Evolutionary conservation across 1,140 invertebrate genomes (phyloP), one percentile per base, ranked within the genome.

Genomic region (Phthorimaea operculella): DNA sequence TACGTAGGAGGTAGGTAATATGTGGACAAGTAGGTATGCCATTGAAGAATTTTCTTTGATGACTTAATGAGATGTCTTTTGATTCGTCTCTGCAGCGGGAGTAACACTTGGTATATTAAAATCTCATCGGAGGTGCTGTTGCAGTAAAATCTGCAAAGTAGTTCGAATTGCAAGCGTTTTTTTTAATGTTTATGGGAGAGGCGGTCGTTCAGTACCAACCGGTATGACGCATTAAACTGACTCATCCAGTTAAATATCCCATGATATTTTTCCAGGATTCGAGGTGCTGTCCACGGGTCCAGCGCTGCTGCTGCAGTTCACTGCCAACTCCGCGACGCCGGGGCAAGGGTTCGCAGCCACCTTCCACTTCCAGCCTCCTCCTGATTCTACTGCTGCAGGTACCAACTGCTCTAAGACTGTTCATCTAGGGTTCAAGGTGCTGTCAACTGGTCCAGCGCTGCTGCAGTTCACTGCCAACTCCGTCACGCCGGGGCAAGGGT

Each of bases 381-480:
- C 89, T 51, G 90, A 91, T 67, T 88, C 86, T 5, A 85, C 81
- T 3, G 81, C 81, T 33, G 79, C 81, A 59, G 79, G 79, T 81
- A 58, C 36, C 36, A 12, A 28, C 21, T 4, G 21, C 21, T 28
- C 6, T 28, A 4, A 4, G 21, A 28, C 21, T 28, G n/a, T n/a
- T n/a, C n/a, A n/a, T 67, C 4, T 70, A 83, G 80, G 79, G 7
- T 82, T 75, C 53, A 92, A 94, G 68, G 88, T 96, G 21, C 86
- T 95, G 18, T 95, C 93, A 42, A 93, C 92, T 6, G 92, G 92
- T 11, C 88, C 92, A 12, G 89, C 93, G 63, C 86, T 96, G 17
- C 87, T 96, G 47, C 92, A 94, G 76, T 95, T 96, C 74, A 90
- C 93, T 34, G 91, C 92, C 34, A 92, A 93, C 76, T 93, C 92